Evolutionary conservation across 2,888 invertebrate species (phyloP).

Genomic region (Tiphia femorata): DNA sequence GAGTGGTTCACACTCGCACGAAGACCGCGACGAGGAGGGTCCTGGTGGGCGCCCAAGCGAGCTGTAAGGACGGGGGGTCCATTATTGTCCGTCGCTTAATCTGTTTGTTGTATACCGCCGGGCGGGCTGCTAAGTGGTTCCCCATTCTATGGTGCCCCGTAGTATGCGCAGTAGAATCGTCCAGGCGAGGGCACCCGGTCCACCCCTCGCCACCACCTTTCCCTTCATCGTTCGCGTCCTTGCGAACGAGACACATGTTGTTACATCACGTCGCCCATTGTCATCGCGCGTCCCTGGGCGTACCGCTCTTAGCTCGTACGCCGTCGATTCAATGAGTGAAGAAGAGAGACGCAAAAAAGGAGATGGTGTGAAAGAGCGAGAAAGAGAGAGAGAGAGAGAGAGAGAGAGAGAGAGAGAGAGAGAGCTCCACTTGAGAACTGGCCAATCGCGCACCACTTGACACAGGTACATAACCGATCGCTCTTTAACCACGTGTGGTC

Average conservation of each 20-base stretch:
- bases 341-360: too few species aligned
- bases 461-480: constrained; percentile 48
- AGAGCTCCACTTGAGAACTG: constrained; percentile 45
- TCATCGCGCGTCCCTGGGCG: constrained; percentile 37
- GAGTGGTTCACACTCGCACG: constrained; percentile 30
- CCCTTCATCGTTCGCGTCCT: too few species aligned
- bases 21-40: constrained; percentile 24
- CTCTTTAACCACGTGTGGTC: constrained; percentile 31
- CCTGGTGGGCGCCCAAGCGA: constrained; percentile 15
- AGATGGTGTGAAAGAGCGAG: too few species aligned
- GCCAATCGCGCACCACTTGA: constrained; percentile 64
- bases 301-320: constrained; percentile 30
- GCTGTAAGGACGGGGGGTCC: constrained; percentile 36
- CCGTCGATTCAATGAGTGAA: too few species aligned
- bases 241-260: constrained; percentile 67
- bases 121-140: constrained; percentile 66
- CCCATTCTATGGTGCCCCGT: constrained; percentile 57
- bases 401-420: too few species aligned
- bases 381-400: too few species aligned
- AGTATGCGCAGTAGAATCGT: constrained; percentile 28
- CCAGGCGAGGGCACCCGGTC: constrained; percentile 5
- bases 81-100: constrained; percentile 63
- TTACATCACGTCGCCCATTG: constrained; percentile 64
- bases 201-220: constrained; percentile 20
- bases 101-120: constrained; percentile 65